Conservation (phyloP, 2,797 vertebrate species). For the Micromesistius poutassou region DNA sequence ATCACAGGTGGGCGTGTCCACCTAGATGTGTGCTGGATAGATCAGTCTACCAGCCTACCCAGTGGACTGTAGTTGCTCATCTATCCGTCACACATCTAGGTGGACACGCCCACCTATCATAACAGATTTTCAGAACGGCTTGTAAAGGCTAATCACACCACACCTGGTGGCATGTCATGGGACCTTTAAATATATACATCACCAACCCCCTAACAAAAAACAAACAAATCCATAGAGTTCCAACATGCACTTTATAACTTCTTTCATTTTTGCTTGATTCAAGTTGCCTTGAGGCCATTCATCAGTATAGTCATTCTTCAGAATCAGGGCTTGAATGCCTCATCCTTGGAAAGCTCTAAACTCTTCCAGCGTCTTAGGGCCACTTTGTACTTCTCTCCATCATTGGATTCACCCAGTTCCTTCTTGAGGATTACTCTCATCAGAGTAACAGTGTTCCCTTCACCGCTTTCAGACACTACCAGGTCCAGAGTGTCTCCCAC, state of each 20-base stretch:
- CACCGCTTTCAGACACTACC: constrained; percentile 79
- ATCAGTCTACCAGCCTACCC: too few species aligned
- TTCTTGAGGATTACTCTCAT: constrained; percentile 84
- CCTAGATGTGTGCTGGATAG: too few species aligned
- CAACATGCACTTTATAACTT: background rate
- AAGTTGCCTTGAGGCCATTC: background rate
- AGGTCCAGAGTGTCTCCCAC: constrained; percentile 88
- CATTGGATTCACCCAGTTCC: constrained; percentile 71
- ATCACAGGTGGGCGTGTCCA: too few species aligned
- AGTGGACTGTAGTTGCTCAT: too few species aligned
- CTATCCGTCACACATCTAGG: too few species aligned
- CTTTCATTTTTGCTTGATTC: background rate
- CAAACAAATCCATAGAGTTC: too few species aligned
- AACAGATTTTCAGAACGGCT: too few species aligned
- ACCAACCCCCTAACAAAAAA: background rate
- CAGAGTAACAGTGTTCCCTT: constrained; percentile 77
- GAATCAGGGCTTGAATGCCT: constrained; percentile 61
- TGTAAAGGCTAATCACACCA: too few species aligned
- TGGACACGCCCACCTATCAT: too few species aligned
- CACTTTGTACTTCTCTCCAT: constrained; percentile 81
- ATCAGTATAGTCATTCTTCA: constrained; percentile 2
- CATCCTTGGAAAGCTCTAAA: constrained; percentile 78
- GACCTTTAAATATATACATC: background rate
- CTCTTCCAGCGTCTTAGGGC: constrained; percentile 86
- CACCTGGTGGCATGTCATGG: too few species aligned